These are phyloP conservation scores for Drosophila sucinea DNA, from an alignment of 1,140 invertebrate genomes.

Conservation along the genomic window DNA sequence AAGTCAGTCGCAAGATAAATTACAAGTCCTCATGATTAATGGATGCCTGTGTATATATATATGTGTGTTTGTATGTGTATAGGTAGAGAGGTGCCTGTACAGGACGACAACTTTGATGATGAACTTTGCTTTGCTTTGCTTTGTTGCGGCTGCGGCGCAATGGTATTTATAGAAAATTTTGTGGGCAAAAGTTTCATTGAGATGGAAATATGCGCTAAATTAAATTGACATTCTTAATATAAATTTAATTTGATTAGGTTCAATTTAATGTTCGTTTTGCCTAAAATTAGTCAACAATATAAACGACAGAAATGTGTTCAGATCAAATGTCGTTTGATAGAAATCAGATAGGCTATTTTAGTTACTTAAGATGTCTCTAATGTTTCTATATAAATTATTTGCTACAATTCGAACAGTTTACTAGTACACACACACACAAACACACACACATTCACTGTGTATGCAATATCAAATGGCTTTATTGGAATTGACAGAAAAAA, in stretches of 20 bases:
- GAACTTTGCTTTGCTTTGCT: slow-evolving; percentile 54
- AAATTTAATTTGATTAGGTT: slow-evolving; percentile 43
- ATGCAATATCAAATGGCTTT: slow-evolving; percentile 53
- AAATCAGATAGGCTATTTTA: no score
- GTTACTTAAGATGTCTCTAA: no score
- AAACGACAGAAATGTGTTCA: no score
- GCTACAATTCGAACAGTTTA: neutral
- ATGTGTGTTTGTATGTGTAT: neutral
- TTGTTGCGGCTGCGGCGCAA: slow-evolving; percentile 1
- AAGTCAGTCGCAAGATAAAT: slow-evolving; percentile 71
- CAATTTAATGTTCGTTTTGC: neutral
- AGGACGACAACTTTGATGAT: slow-evolving; percentile 14
- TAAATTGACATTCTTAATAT: slow-evolving; percentile 25
- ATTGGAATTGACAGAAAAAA: slow-evolving; percentile 71
- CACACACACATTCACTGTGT: neutral
- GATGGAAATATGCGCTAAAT: slow-evolving; percentile 37
- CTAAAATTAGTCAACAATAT: no score
- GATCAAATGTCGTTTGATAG: no score
- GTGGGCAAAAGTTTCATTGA: slow-evolving; percentile 35
- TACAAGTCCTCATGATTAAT: slow-evolving; percentile 76
- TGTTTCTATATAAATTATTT: neutral
- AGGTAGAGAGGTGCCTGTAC: neutral
- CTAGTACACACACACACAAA: neutral
- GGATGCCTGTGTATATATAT: slow-evolving; percentile 20
- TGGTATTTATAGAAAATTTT: slow-evolving; percentile 55